Conservation (phyloP, 2,797 vertebrate genomes). For the Agapornis canus region DNA sequence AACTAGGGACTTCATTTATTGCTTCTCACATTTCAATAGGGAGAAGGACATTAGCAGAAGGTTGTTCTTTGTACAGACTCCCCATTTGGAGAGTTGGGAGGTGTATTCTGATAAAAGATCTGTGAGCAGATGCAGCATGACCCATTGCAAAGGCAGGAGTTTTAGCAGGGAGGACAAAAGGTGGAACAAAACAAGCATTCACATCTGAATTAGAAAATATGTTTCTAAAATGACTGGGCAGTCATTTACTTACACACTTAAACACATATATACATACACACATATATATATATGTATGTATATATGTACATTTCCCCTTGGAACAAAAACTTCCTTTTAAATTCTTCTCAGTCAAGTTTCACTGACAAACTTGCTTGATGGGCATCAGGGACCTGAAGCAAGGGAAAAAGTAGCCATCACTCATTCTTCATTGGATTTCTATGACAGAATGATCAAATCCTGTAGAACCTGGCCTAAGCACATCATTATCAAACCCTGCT, state of each 20-base stretch:
- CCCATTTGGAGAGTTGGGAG: conserved; percentile 35
- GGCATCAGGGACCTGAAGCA: conserved; percentile 79
- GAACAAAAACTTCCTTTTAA: conserved; percentile 74
- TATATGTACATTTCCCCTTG: conserved; percentile 46
- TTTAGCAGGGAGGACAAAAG: not conserved
- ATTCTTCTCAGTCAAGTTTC: conserved; percentile 80
- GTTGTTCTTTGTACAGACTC: conserved; percentile 46
- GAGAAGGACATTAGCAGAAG: conserved; percentile 49
- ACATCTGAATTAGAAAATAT: not conserved
- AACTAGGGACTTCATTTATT: conserved; percentile 42
- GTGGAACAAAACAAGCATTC: not conserved
- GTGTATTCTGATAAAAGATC: not conserved
- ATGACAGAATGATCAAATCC: conserved; percentile 85
- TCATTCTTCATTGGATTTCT: conserved; percentile 85
- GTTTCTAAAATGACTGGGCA: not conserved
- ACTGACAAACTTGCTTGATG: conserved; percentile 82
- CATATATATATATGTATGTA: not conserved
- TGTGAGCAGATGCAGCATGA: not conserved
- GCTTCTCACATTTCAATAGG: conserved; percentile 46
- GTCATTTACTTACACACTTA: not conserved
- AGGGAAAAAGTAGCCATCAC: conserved; percentile 81
- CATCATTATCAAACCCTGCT: conserved; percentile 85
- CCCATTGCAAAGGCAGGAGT: not conserved
- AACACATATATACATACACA: not conserved
- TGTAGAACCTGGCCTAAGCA: conserved; percentile 82